phyloP scores from a whole-genome alignment of 2,113 vertebrate species.

The Ammodramus savannarum region DNA sequence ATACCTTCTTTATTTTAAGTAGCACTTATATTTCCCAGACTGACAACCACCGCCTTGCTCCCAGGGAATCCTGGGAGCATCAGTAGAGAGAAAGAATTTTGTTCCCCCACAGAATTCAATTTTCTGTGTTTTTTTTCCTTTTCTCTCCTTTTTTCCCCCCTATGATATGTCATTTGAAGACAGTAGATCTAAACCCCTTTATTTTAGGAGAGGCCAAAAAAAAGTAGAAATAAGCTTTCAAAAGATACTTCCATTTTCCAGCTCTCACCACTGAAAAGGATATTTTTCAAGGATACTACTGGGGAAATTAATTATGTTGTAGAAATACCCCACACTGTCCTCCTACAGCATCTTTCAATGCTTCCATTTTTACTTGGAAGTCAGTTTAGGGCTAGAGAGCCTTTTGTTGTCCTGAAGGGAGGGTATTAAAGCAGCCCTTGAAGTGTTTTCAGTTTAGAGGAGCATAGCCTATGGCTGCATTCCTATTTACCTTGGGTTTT shows the following conservation, averaged over 20 bases:
- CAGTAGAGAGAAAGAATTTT: not conserved
- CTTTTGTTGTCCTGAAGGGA: not conserved
- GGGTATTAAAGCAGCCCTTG: not conserved
- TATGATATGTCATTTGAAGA: not conserved
- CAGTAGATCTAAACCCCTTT: not conserved
- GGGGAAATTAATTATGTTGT: not conserved
- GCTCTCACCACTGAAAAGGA: not conserved
- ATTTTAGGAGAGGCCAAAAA: fast-evolving
- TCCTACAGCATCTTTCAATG: not conserved
- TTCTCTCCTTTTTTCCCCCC: fast-evolving
- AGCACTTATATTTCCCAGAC: not conserved
- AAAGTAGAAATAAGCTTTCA: not conserved
- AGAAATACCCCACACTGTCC: not conserved
- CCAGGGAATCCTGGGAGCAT: not conserved
- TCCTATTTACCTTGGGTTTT: not conserved
- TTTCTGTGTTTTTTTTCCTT: not conserved
- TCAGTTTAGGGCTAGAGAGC: not conserved
- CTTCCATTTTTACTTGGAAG: not conserved
- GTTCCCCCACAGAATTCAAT: not conserved
- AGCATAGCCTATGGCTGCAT: not conserved
- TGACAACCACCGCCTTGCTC: not conserved
- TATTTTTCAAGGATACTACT: not conserved
- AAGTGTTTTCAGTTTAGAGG: not conserved
- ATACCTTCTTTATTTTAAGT: not conserved
- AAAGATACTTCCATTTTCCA: not conserved